A percentile compares a stretch with the other conserved stretches of the same genome.
Evolutionary conservation across 2,888 invertebrate species (phyloP).

Genomic region (Alcis repandata): DNA sequence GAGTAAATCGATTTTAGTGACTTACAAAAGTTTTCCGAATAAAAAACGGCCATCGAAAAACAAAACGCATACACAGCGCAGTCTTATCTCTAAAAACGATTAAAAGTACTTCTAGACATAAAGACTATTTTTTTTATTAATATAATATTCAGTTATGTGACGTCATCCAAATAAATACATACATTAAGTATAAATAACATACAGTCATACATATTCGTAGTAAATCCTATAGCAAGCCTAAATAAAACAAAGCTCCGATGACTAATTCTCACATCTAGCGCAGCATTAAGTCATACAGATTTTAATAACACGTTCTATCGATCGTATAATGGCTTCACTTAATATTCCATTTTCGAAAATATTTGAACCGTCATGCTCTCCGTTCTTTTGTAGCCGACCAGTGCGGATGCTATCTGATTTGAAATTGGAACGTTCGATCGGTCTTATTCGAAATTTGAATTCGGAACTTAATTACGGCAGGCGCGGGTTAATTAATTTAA

Average conservation of each 20-base stretch:
- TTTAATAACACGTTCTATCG: slow-evolving; percentile 80
- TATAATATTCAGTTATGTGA: no score
- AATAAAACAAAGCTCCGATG: slow-evolving; percentile 37
- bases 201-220: no score
- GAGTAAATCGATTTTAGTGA: no score
- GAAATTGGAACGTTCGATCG: slow-evolving; percentile 82
- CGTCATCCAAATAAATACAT: no score
- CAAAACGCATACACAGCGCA: no score
- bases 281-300: slow-evolving; percentile 56
- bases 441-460: slow-evolving; percentile 73
- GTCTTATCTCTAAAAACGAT: no score
- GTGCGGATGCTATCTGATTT: slow-evolving; percentile 81
- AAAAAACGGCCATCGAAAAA: no score
- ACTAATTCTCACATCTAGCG: slow-evolving; percentile 30
- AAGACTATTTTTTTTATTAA: no score
- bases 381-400: slow-evolving; percentile 77
- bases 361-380: slow-evolving; percentile 85
- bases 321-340: slow-evolving; percentile 84
- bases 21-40: no score
- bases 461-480: slow-evolving; percentile 64
- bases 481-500: slow-evolving; percentile 63
- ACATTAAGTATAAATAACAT: no score
- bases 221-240: slow-evolving; percentile 62
- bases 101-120: no score
- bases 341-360: slow-evolving; percentile 86